Conservation (phyloP, 2,797 vertebrate species). For the Fringilla coelebs region DNA sequence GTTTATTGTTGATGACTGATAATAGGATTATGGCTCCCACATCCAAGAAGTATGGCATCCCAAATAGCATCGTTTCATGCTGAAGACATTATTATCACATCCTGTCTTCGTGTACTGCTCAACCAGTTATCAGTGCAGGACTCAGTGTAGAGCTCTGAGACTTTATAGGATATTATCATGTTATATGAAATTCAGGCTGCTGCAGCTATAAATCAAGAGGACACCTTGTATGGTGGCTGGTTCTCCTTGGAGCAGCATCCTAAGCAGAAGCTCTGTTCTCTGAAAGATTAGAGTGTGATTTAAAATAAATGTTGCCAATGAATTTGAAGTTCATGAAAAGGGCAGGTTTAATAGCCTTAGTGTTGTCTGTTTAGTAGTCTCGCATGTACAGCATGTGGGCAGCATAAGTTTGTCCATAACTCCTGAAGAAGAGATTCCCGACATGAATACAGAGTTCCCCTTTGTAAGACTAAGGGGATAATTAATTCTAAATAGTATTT, state of each 20-base stretch:
- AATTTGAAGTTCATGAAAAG: slow-evolving; percentile 12
- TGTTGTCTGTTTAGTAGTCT: neutral
- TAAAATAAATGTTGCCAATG: neutral
- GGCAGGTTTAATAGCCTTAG: neutral
- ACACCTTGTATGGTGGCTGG: neutral
- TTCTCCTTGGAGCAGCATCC: slow-evolving; percentile 39
- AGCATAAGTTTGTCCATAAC: neutral
- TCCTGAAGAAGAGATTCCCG: neutral
- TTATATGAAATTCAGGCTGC: slow-evolving; percentile 43
- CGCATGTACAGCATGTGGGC: neutral
- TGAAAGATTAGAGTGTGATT: slow-evolving; percentile 7
- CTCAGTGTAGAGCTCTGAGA: neutral
- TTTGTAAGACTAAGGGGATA: neutral
- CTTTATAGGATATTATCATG: slow-evolving; percentile 31
- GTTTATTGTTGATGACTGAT: slow-evolving; percentile 59
- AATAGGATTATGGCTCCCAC: slow-evolving; percentile 50
- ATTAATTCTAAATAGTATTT: neutral
- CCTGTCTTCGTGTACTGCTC: slow-evolving; percentile 27
- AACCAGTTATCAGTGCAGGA: slow-evolving; percentile 37
- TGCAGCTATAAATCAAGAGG: slow-evolving; percentile 60
- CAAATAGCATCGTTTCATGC: slow-evolving; percentile 32
- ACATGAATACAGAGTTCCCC: neutral
- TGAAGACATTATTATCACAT: slow-evolving; percentile 24
- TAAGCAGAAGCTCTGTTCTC: slow-evolving; percentile 32
- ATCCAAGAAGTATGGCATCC: slow-evolving; percentile 5